These are phyloP conservation scores for Aethes cnicana DNA, from an alignment of 2,888 invertebrate species.

Conservation along the genomic window DNA sequence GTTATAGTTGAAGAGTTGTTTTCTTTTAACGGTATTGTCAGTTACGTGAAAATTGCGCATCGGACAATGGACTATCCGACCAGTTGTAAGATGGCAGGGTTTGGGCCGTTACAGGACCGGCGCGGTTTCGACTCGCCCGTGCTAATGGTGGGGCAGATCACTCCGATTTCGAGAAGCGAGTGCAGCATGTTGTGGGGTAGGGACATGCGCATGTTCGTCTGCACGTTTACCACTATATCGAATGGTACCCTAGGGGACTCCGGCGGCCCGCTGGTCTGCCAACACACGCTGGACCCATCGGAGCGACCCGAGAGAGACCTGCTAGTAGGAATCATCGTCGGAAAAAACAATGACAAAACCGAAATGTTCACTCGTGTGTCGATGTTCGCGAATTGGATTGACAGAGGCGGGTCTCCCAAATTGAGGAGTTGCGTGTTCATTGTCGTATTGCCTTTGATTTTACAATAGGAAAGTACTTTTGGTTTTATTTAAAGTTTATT, in stretches of 20 bases:
- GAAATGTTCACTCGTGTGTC: constrained; percentile 47
- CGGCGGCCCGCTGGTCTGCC: constrained; percentile 61
- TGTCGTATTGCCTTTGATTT: constrained; percentile 55
- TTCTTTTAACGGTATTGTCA: constrained; percentile 42
- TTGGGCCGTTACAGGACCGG: constrained; percentile 39
- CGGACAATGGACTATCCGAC: constrained; percentile 42
- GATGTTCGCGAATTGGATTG: constrained; percentile 49
- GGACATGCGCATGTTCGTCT: constrained; percentile 53
- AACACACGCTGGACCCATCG: constrained; percentile 42
- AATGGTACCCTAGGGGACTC: constrained; percentile 62
- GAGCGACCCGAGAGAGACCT: constrained; percentile 41
- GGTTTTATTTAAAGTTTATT: no score
- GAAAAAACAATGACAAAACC: constrained; percentile 61
- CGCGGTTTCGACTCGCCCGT: constrained; percentile 37
- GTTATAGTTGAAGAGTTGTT: constrained; percentile 41
- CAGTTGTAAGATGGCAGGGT: constrained; percentile 53
- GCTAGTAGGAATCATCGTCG: constrained; percentile 61
- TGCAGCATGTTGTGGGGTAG: constrained; percentile 58
- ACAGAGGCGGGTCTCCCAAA: constrained; percentile 21
- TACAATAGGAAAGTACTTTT: constrained; percentile 10
- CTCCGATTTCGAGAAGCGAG: constrained; percentile 41
- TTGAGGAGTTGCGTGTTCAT: constrained; percentile 32
- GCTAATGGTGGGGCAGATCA: constrained; percentile 49
- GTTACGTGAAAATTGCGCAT: constrained; percentile 39
- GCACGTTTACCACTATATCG: constrained; percentile 45